A percentile compares a stretch with the other conserved stretches of the same genome.
Evolutionary conservation across 2,797 vertebrate species (phyloP).

Genomic region (Diglossa cyanea): DNA sequence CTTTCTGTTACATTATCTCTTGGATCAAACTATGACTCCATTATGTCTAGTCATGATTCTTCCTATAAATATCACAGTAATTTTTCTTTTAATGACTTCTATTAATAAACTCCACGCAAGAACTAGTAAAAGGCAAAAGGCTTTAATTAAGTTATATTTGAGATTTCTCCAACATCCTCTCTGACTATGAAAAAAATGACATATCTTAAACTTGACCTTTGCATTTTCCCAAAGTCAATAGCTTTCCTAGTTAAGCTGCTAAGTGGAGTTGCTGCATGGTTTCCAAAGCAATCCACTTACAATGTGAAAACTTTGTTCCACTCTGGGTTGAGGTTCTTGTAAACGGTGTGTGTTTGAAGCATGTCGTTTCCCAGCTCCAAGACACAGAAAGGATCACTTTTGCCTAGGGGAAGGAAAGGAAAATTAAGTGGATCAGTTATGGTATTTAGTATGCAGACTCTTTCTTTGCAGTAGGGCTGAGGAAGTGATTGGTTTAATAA

Average conservation of each 20-base stretch:
- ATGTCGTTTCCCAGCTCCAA: slow-evolving; percentile 91
- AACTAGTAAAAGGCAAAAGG: slow-evolving; percentile 49
- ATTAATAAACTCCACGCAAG: slow-evolving; percentile 59
- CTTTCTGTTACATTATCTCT: slow-evolving; percentile 44
- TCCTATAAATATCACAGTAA: slow-evolving; percentile 61
- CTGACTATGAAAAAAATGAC: slow-evolving; percentile 4
- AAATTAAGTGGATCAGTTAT: not conserved
- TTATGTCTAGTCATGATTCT: slow-evolving; percentile 61
- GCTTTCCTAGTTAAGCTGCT: not conserved
- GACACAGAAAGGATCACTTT: slow-evolving; percentile 91
- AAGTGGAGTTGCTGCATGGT: not conserved
- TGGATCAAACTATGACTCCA: slow-evolving; percentile 51
- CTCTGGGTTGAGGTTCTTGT: slow-evolving; percentile 92
- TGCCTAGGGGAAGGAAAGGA: slow-evolving; percentile 77
- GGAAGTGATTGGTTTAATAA: not conserved
- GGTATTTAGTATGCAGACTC: not conserved
- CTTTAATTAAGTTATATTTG: slow-evolving; percentile 52
- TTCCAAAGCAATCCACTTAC: slow-evolving; percentile 78
- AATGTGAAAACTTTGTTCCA: slow-evolving; percentile 95
- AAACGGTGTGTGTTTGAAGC: slow-evolving; percentile 90
- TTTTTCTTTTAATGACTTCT: slow-evolving; percentile 65
- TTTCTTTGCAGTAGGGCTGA: not conserved
- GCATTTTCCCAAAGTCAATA: slow-evolving; percentile 9
- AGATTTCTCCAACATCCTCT: slow-evolving; percentile 43
- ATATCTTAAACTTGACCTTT: slow-evolving; percentile 39